Percentiles rank a stretch among this genome's conserved stretches.
Conservation (phyloP, 2,888 invertebrate species). For the Heliconius cydno region DNA sequence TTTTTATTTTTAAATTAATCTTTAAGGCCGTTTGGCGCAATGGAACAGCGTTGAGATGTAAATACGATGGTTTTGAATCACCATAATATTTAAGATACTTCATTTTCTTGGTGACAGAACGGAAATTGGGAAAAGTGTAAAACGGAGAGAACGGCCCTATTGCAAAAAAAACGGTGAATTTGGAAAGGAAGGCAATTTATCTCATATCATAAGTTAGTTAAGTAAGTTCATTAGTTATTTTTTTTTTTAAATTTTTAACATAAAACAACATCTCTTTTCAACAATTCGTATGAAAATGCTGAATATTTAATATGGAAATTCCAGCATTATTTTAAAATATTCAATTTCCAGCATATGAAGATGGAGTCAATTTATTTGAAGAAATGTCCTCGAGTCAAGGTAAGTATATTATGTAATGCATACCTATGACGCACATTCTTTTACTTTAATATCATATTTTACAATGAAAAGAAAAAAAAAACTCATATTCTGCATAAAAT, state of each 20-base stretch:
- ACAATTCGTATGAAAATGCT: not conserved
- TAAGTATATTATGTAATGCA: constrained; percentile 43
- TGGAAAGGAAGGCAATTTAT: no score
- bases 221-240: no score
- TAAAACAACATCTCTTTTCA: not conserved
- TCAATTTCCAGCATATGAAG: constrained; percentile 67
- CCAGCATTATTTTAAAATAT: constrained; percentile 11
- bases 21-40: no score
- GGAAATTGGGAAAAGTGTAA: no score
- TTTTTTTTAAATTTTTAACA: no score
- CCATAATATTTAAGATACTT: not conserved
- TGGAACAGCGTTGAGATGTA: not conserved
- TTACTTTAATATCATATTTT: not conserved
- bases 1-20: no score
- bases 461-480: no score
- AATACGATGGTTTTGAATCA: not conserved
- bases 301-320: constrained; percentile 1
- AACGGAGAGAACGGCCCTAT: no score
- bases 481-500: no score
- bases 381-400: constrained; percentile 67
- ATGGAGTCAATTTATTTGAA: constrained; percentile 61
- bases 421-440: not conserved
- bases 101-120: not conserved
- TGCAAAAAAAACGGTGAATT: no score
- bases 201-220: no score